Evolutionary conservation across 2,888 invertebrate genomes (phyloP).

Genomic region (Stenolophus ochropezus): DNA sequence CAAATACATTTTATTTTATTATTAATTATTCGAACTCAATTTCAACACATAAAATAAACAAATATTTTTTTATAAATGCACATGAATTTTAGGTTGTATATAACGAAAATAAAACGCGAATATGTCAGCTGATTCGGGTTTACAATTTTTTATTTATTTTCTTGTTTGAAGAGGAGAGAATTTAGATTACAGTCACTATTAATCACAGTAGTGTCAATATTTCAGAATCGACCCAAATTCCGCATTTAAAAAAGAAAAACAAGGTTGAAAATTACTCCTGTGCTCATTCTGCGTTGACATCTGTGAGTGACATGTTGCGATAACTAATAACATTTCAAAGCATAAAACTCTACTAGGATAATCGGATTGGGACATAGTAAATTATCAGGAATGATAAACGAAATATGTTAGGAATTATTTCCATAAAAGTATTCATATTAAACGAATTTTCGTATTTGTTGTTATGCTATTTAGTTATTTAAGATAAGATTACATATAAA

Average conservation of each 20-base stretch:
- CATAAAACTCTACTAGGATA: background rate
- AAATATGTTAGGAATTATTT: no score
- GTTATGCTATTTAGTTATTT: no score
- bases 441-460: no score
- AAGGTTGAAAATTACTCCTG: background rate
- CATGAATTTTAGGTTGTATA: no score
- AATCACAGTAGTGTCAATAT: background rate
- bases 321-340: background rate
- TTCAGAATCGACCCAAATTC: background rate
- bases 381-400: no score
- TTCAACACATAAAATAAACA: no score
- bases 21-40: no score
- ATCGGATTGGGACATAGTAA: background rate
- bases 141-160: background rate
- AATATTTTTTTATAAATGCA: no score
- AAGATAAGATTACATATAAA: no score
- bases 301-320: background rate
- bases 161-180: background rate
- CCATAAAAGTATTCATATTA: no score
- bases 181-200: background rate
- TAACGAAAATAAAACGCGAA: background rate
- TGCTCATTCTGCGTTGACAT: background rate
- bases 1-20: no score
- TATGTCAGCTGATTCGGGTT: background rate
- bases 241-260: background rate